Percentiles rank a stretch among this genome's conserved stretches.
These are phyloP conservation scores for Forpus xanthops DNA, from an alignment of 2,797 vertebrate species.

Conservation along the genomic window DNA sequence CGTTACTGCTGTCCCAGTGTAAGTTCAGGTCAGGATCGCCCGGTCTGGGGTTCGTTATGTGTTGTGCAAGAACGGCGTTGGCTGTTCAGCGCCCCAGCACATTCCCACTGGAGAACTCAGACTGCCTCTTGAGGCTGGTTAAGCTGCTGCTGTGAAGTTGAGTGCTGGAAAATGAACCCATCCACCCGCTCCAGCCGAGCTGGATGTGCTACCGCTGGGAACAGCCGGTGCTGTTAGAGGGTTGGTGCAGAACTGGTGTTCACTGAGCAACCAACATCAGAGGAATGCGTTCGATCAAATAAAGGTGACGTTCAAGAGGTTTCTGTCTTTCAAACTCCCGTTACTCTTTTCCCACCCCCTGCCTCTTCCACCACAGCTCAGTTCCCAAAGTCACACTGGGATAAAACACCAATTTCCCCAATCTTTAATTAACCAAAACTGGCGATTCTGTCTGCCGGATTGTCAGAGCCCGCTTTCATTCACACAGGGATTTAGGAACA, in stretches of 20 bases:
- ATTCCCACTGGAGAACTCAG: neutral
- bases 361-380: rapidly evolving
- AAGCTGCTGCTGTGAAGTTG: neutral
- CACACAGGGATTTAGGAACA: neutral
- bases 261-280: neutral
- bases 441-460: neutral
- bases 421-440: neutral
- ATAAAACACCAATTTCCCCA: neutral
- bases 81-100: neutral
- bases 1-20: neutral
- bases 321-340: neutral
- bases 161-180: neutral
- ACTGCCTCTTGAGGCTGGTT: neutral
- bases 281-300: neutral
- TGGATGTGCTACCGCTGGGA: rapidly evolving
- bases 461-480: neutral
- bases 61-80: neutral
- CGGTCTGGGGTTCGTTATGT: rapidly evolving
- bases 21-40: rapidly evolving
- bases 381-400: neutral
- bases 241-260: rapidly evolving
- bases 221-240: neutral
- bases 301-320: neutral
- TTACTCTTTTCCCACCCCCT: neutral
- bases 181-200: neutral